Conservation (phyloP, 2,797 vertebrate species). For the Peromyscus nudipes region DNA sequence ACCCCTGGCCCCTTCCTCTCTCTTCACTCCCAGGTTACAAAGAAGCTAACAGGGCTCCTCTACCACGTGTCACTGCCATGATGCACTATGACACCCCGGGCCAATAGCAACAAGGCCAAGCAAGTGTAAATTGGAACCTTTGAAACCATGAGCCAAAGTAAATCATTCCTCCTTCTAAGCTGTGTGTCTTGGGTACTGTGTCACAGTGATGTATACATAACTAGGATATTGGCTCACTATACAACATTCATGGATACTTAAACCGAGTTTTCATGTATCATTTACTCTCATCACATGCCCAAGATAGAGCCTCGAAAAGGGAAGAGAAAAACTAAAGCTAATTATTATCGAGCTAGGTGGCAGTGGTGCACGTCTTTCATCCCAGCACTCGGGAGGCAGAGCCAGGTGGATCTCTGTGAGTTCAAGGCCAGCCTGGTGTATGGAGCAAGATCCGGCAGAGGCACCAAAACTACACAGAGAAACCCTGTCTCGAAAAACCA, state of each 20-base stretch:
- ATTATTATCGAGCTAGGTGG: not conserved
- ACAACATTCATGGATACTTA: not conserved
- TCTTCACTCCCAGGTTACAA: not conserved
- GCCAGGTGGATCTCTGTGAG: too few species aligned
- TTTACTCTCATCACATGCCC: not conserved
- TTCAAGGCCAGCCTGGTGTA: too few species aligned
- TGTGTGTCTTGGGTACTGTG: not conserved
- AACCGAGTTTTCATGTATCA: not conserved
- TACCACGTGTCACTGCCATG: accelerated
- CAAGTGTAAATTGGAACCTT: not conserved
- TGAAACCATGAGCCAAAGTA: not conserved
- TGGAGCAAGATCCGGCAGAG: too few species aligned
- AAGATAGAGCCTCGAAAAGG: not conserved
- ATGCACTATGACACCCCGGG: not conserved
- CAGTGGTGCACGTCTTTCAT: too few species aligned
- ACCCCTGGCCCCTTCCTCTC: not conserved
- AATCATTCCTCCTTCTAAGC: not conserved
- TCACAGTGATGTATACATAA: not conserved
- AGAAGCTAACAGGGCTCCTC: not conserved
- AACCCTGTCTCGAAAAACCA: too few species aligned
- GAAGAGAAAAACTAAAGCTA: not conserved
- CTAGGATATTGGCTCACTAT: too few species aligned
- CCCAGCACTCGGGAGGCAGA: too few species aligned
- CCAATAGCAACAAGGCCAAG: not conserved
- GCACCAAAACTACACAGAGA: too few species aligned